Percentiles rank a stretch among this genome's conserved stretches.
phyloP scores from a whole-genome alignment of 2,888 invertebrate species.

The Drosophila atroscutellata region DNA sequence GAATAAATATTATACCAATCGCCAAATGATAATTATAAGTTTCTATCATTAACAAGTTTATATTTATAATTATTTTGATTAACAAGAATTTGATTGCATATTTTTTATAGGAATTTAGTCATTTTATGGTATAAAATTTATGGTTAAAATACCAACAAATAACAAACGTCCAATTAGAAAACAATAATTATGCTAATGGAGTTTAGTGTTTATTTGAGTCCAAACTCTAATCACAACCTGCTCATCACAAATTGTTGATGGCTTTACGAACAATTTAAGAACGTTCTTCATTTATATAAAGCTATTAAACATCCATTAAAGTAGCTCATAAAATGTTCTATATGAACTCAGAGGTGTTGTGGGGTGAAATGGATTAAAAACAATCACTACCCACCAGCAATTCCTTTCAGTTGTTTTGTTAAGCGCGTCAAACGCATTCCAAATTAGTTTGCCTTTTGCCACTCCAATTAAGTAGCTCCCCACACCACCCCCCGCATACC shows the following conservation, averaged over 20 bases:
- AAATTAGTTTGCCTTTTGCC: constrained; percentile 38
- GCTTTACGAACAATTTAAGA: constrained; percentile 44
- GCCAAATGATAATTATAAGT: not conserved
- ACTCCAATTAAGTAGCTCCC: constrained; percentile 50
- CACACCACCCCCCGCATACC: not conserved
- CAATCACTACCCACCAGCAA: constrained; percentile 28
- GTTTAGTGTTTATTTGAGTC: constrained; percentile 15
- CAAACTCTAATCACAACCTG: not conserved
- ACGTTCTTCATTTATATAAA: constrained; percentile 53
- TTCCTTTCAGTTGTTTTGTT: constrained; percentile 16
- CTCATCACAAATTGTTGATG: constrained; percentile 25
- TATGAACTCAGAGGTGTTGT: constrained; percentile 37
- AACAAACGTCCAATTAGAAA: not conserved
- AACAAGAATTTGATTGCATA: not conserved
- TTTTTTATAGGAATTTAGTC: not conserved
- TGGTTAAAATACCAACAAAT: not conserved
- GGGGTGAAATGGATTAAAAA: constrained; percentile 23
- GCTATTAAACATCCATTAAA: constrained; percentile 66
- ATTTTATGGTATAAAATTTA: not conserved
- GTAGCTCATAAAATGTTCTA: constrained; percentile 45
- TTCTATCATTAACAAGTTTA: not conserved
- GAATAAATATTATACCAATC: not conserved
- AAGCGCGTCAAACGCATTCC: constrained; percentile 68
- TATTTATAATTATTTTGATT: not conserved
- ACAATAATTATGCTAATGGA: not conserved